A percentile compares a stretch with the other conserved stretches of the same genome.
phyloP scores from a whole-genome alignment of 2,888 invertebrate species.

The Periphyllus acericola region DNA sequence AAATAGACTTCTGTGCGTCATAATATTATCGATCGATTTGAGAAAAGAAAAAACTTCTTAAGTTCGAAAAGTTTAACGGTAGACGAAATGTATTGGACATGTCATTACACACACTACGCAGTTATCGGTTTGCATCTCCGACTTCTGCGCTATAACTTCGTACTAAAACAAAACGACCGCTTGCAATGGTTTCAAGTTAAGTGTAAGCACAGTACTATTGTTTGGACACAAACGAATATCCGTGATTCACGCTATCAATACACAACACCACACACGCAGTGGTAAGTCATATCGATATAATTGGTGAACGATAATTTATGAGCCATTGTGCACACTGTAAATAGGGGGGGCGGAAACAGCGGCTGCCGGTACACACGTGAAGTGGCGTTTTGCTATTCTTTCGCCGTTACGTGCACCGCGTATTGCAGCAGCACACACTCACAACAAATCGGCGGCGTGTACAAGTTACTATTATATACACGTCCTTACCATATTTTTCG shows the following conservation, averaged over 20 bases:
- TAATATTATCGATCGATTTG: neutral
- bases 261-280: neutral
- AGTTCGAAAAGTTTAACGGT: neutral
- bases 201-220: neutral
- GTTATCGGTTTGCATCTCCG: slow-evolving; percentile 5
- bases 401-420: neutral
- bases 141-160: neutral
- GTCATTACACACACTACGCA: neutral
- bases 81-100: neutral
- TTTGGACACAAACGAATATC: neutral
- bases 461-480: neutral
- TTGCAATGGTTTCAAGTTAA: slow-evolving; percentile 15
- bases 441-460: neutral
- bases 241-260: neutral
- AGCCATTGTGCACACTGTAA: neutral
- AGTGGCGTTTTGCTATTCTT: neutral
- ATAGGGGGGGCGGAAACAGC: neutral
- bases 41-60: neutral
- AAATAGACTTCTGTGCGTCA: neutral
- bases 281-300: slow-evolving; percentile 10
- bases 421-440: neutral
- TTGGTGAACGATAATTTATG: slow-evolving; percentile 8
- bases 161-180: slow-evolving; percentile 30
- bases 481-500: neutral
- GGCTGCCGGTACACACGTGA: neutral